Evolutionary conservation across 2,113 vertebrate species (phyloP), one percentile per base, ranked within the genome.

Genomic region (Lamprotornis superbus): DNA sequence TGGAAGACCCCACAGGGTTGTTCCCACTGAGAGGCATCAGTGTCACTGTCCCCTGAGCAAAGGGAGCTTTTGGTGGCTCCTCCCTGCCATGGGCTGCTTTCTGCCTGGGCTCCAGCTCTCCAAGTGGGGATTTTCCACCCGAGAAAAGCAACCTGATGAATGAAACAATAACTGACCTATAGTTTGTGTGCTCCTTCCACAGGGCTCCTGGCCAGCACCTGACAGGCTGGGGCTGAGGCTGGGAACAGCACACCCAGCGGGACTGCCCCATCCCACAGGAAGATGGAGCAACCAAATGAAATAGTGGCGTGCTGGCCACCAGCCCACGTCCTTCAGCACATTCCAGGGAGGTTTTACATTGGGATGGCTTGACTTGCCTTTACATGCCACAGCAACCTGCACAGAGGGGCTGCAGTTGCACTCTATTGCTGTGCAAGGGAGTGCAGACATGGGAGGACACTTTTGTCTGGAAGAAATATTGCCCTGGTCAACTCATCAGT

Each of bases 81-180:
- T 70, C 37, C 25, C 52, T 56, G 59, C 5, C 4, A 0, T 1
- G 5, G 18, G 40, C 67, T 73, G 47, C 44, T 83, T 0, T 0
- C 70, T 84, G 42, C 40, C 69, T 28, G 59, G 19, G 35, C 40
- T 55, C 81, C 64, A 67, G 60, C 83, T 59, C 73, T 81, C 47
- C 70, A 69, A 35, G 21, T 0, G 0, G 61, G 83, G 77, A 82
- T 63, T 89, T 96, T 82, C 89, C 91, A 84, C 3, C 44, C 0
- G 0, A 87, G 37, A 78, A 75, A 67, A 82, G 61, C 2, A 2
- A 67, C 23, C 3, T 2, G 17, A 24, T 59, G 56, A 78, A 67
- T 31, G 20, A 75, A 53, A 81, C 35, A 64, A 59, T 4, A 49
- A 55, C 39, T 1, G 19, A 70, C 60, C 64, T 33, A 52, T 2